A percentile compares a stretch with the other conserved stretches of the same genome.
phyloP scores from a whole-genome alignment of 1,140 invertebrate genomes.

The Grapholita molesta region DNA sequence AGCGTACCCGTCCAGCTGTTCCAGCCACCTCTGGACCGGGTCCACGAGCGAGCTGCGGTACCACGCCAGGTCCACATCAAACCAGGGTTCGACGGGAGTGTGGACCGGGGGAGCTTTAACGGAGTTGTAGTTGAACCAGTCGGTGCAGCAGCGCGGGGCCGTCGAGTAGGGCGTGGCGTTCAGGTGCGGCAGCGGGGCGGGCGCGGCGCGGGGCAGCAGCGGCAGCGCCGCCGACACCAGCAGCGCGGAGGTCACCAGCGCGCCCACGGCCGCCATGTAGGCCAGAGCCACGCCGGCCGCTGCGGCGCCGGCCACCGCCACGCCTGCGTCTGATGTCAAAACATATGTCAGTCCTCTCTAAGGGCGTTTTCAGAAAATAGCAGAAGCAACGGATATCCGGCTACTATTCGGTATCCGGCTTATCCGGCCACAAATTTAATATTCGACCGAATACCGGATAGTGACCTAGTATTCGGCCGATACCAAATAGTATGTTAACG shows the following conservation, averaged over 20 bases:
- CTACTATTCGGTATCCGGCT: too few species aligned
- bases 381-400: too few species aligned
- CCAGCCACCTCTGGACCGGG: slow-evolving; percentile 63
- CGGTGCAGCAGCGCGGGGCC: slow-evolving; percentile 39
- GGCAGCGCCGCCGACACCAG: slow-evolving; percentile 76
- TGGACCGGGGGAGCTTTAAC: slow-evolving; percentile 32
- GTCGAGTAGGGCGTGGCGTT: neutral
- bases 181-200: slow-evolving; percentile 3
- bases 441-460: too few species aligned
- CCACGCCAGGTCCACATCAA: slow-evolving; percentile 58
- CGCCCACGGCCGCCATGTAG: slow-evolving; percentile 85
- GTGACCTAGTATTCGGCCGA: too few species aligned
- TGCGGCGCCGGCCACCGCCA: slow-evolving; percentile 77
- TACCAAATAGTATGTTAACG: too few species aligned
- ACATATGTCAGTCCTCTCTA: too few species aligned
- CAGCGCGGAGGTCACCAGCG: slow-evolving; percentile 84
- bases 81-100: slow-evolving; percentile 54
- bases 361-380: too few species aligned
- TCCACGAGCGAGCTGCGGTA: slow-evolving; percentile 60
- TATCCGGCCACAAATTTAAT: too few species aligned
- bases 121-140: slow-evolving; percentile 46
- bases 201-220: neutral
- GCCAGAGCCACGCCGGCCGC: slow-evolving; percentile 83
- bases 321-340: slow-evolving; percentile 49
- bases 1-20: slow-evolving; percentile 44